Conservation (phyloP, 2,888 invertebrate genomes). For the Morinoia aosen region DNA sequence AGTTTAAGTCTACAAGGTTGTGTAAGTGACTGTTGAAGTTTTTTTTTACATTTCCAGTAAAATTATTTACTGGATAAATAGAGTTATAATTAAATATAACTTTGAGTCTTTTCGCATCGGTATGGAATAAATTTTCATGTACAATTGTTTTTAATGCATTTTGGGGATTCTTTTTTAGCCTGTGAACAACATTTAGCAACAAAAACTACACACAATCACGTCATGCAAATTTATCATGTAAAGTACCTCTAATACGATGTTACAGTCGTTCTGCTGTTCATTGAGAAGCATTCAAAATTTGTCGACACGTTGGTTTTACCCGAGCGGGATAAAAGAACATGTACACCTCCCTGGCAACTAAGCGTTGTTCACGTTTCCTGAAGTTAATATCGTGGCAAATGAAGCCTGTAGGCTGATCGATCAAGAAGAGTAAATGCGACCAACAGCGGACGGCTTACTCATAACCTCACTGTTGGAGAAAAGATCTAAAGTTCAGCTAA, state of each 20-base stretch:
- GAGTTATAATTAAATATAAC: too few relatives aligned
- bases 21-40: too few relatives aligned
- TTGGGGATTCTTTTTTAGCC: too few relatives aligned
- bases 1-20: too few relatives aligned
- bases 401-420: background rate
- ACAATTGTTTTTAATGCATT: too few relatives aligned
- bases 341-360: background rate
- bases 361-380: background rate
- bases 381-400: background rate
- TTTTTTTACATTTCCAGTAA: too few relatives aligned
- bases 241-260: background rate
- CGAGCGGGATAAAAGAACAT: background rate
- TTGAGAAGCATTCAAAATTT: background rate
- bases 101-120: too few relatives aligned
- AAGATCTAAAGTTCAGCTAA: background rate
- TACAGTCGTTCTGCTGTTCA: background rate
- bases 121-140: too few relatives aligned
- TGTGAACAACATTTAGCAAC: background rate
- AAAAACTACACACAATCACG: background rate
- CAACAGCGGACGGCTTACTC: background rate
- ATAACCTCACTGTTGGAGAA: background rate
- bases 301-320: background rate
- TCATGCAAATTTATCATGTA: background rate
- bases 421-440: background rate
- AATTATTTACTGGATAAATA: too few relatives aligned